Percentiles rank a stretch among this genome's conserved stretches.
phyloP scores from a whole-genome alignment of 1,140 invertebrate species.

The Brachionus paranguensis region DNA sequence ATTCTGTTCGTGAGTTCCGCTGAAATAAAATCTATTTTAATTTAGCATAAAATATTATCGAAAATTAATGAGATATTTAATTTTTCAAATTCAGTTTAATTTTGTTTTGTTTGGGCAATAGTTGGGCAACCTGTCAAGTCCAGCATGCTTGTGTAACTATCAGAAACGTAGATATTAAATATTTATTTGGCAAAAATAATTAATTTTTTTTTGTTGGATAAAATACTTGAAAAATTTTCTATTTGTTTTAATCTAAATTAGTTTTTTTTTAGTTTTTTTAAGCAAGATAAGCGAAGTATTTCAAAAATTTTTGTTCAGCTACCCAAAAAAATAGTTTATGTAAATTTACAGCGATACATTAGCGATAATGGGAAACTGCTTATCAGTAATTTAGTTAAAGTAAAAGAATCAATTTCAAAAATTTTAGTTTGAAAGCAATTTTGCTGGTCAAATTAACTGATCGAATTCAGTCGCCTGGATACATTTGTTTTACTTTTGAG shows the following conservation, averaged over 20 bases:
- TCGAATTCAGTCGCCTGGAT: not conserved
- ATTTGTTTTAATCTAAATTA: not conserved
- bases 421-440: not conserved
- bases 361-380: not conserved
- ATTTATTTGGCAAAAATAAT: not conserved
- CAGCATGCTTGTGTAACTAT: not conserved
- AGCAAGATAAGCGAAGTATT: not conserved
- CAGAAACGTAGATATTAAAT: not conserved
- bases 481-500: not conserved
- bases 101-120: not conserved
- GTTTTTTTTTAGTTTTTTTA: not conserved
- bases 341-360: not conserved
- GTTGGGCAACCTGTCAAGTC: not conserved
- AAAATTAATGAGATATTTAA: not conserved
- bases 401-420: not conserved
- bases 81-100: not conserved
- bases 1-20: not conserved
- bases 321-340: not conserved
- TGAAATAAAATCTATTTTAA: not conserved
- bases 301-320: not conserved
- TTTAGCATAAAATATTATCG: slow-evolving; percentile 25
- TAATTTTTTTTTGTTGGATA: not conserved
- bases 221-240: not conserved
- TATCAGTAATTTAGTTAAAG: not conserved
- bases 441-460: not conserved